Evolutionary conservation across 2,113 vertebrate species (phyloP), one percentile per base, ranked within the genome.

Genomic region (Choloepus hoffmanni): DNA sequence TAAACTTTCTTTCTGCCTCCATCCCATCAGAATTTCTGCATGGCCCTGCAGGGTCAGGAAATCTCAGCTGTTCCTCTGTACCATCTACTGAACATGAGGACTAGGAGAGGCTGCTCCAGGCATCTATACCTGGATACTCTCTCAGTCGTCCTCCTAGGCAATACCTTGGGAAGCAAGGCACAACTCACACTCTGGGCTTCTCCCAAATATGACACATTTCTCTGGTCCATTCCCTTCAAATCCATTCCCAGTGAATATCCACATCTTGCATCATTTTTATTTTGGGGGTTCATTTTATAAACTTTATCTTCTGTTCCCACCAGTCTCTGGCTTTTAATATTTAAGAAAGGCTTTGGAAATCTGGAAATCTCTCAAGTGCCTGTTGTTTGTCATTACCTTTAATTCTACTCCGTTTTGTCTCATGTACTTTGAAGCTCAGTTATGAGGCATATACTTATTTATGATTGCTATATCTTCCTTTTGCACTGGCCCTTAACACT

Each of bases 311-410:
- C 36, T 63, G 45, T 84, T 36, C 10, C 40, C 33, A 88, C 87
- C 30, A 48, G n/a, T 24, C 23, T 72, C 62, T 78, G 63, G 72
- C 9, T 88, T 86, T 45, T 89, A 88, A 60, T 48, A 67, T 60
- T 72, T 89, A 79, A 91, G 76, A 89, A 60, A 93, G n/a, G 36
- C 72, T 65, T 18, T 73, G 55, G 4, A 4, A 4, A 91, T 67
- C 40, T 73, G 50, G 72, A 89, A 88, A 87, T 45, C 60, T 94
- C 55, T 85, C 33, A 88, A n/a, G 60, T 68, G 19, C 63, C 72
- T 48, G 7, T 40, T 43, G 1, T 43, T 33, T 36, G 3, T 16
- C 76, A 77, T 84, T 50, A 60, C 5, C 63, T 93, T 93, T 79
- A 79, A 74, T 73, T 72, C 78, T 84, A 23, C 40, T n/a, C 36